These are phyloP conservation scores for Ennomos erosarius DNA, from an alignment of 2,888 invertebrate genomes.

Conservation along the genomic window DNA sequence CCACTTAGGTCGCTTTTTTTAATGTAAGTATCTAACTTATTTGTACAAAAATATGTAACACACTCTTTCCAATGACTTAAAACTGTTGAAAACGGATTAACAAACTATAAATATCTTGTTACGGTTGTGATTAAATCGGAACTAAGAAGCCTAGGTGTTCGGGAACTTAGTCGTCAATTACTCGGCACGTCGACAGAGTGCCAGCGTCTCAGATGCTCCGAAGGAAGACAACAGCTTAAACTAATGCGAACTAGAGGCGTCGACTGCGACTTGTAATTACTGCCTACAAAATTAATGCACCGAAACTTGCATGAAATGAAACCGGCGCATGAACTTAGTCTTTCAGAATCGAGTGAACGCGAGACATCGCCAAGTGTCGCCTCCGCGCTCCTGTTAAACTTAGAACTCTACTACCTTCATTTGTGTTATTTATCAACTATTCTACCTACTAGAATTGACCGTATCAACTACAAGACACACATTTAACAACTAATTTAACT, in stretches of 20 bases:
- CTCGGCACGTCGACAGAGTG: conserved; percentile 54
- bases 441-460: conserved; percentile 36
- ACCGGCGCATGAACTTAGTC: conserved; percentile 74
- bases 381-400: conserved; percentile 55
- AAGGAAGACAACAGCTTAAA: conserved; percentile 73
- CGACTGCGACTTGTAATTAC: conserved; percentile 82
- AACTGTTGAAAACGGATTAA: conserved; percentile 18
- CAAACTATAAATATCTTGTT: conserved; percentile 40
- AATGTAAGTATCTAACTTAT: too few relatives aligned
- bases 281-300: conserved; percentile 83
- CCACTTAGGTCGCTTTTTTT: too few relatives aligned
- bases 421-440: conserved; percentile 54
- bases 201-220: conserved; percentile 61
- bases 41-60: background rate
- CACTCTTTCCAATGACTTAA: conserved; percentile 11
- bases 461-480: conserved; percentile 42
- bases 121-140: conserved; percentile 70
- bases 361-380: conserved; percentile 44
- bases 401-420: conserved; percentile 49
- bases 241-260: conserved; percentile 77
- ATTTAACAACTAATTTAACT: conserved; percentile 40
- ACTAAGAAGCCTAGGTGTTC: conserved; percentile 72
- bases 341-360: conserved; percentile 47
- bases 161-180: conserved; percentile 71
- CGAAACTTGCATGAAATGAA: conserved; percentile 81